A percentile compares a stretch with the other conserved stretches of the same genome.
phyloP scores from a whole-genome alignment of 92 coral and sea anemone species.

The Diadumene lineata region DNA sequence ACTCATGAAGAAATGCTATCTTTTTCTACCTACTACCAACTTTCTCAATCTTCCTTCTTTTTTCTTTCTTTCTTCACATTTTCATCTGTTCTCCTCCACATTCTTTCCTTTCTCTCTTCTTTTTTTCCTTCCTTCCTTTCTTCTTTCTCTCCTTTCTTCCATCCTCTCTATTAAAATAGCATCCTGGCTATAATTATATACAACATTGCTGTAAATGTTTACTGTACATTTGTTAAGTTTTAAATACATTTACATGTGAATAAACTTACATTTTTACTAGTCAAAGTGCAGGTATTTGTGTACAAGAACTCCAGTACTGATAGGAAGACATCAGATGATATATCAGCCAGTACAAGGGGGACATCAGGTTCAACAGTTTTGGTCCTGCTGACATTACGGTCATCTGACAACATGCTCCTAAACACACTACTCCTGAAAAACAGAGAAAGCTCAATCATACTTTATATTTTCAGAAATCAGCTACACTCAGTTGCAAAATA shows the following conservation, averaged over 20 bases:
- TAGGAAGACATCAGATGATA: slow-evolving; percentile 82
- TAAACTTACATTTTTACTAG: slow-evolving; percentile 76
- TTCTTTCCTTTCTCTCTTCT: too few relatives aligned
- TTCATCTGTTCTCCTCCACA: too few relatives aligned
- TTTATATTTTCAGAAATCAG: background rate
- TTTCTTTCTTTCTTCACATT: too few relatives aligned
- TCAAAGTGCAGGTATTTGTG: slow-evolving; percentile 91
- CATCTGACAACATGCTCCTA: slow-evolving; percentile 81
- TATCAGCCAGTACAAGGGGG: slow-evolving; percentile 86
- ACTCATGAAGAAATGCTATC: too few relatives aligned
- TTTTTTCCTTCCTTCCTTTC: too few relatives aligned
- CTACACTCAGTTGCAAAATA: too few relatives aligned
- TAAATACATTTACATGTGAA: background rate
- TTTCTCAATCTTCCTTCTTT: too few relatives aligned
- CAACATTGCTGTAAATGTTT: slow-evolving; percentile 5
- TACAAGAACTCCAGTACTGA: slow-evolving; percentile 90
- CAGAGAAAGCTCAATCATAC: background rate
- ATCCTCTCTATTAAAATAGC: too few relatives aligned
- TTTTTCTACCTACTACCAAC: too few relatives aligned
- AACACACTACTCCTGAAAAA: slow-evolving; percentile 84
- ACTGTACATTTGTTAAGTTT: too few relatives aligned
- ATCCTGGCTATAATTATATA: too few relatives aligned
- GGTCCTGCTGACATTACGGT: slow-evolving; percentile 53
- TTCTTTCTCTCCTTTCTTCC: too few relatives aligned
- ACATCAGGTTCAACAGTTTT: slow-evolving; percentile 75